A percentile compares a stretch with the other conserved stretches of the same genome.
These are phyloP conservation scores for Hirtodrosophila cameraria DNA, from an alignment of 2,888 invertebrate genomes.

Conservation along the genomic window DNA sequence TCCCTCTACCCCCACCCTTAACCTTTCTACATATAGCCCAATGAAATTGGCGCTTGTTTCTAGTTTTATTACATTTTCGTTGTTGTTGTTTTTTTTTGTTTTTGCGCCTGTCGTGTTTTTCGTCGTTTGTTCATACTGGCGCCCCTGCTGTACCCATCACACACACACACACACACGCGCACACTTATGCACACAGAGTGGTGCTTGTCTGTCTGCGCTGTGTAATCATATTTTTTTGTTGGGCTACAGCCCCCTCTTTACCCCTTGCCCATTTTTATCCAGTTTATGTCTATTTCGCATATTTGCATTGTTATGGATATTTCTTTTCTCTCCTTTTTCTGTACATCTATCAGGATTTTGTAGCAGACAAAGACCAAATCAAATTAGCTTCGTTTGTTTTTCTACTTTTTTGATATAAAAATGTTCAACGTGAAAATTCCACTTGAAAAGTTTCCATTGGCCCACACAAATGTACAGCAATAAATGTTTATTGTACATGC, in stretches of 20 bases:
- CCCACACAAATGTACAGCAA: constrained; percentile 22
- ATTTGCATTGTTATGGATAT: constrained; percentile 69
- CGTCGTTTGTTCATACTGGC: constrained; percentile 63
- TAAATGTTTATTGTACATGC: constrained; percentile 40
- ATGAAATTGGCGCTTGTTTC: constrained; percentile 75
- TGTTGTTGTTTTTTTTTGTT: constrained; percentile 14
- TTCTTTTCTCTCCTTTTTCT: constrained; percentile 31
- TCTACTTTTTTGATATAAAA: constrained; percentile 13
- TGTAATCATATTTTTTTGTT: constrained; percentile 52
- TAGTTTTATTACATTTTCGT: constrained; percentile 70
- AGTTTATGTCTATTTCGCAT: constrained; percentile 57
- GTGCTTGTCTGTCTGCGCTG: constrained; percentile 48
- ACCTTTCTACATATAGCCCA: constrained; percentile 35
- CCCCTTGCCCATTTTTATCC: constrained; percentile 6
- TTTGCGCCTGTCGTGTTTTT: constrained; percentile 70
- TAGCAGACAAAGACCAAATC: constrained; percentile 30
- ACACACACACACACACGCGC: constrained; percentile 25
- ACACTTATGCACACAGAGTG: constrained; percentile 11
- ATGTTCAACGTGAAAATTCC: constrained; percentile 23
- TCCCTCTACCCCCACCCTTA: neutral
- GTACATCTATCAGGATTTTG: constrained; percentile 28
- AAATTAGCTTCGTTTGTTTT: constrained; percentile 37
- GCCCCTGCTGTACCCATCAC: constrained; percentile 65
- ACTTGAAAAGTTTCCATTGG: constrained; percentile 39
- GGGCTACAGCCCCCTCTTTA: constrained; percentile 12